Evolutionary conservation across 92 coral and sea anemone species (phyloP), one percentile per base, ranked within the genome.

Genomic region (Zoanthus gigantus): DNA sequence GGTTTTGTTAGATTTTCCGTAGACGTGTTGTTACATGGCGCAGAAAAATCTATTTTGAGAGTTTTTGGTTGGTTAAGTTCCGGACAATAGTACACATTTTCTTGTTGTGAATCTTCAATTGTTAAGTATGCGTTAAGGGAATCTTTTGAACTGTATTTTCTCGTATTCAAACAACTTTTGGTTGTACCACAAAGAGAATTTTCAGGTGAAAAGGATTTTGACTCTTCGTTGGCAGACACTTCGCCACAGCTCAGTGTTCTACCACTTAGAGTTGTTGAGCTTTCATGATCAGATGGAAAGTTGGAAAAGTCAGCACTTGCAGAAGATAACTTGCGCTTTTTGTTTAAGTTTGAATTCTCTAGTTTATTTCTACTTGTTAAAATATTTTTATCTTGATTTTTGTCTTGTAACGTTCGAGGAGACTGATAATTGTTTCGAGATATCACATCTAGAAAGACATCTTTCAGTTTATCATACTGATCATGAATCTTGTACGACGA

Each of bases 401-500:
- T 92, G 13, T 76, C 80, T 72, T 90, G 87, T 45, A 90, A 90
- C 30, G 83, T 91, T 57, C 85, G 82, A 79, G 88, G 87, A 18
- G 89, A 78, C 47, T 72, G 90, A 5, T 89, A 93, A 68, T 92
- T 94, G 9, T 93, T 86, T 61, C 93, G 86, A 14, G 98, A 74
- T 61, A 93, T 90, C 2, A 89, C 98, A n/a, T 94, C 95, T 30
- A 84, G 89, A 17, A 94, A 76, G 47, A 92, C 98, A 23, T 92
- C 98, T 75, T 92, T 94, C 4, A 94, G 71, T 63, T 89, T 93
- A 56, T 87, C 92, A 47, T 91, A 88, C 30, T 94, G 88, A 48
- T 81, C 82, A 15, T 83, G 93, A 53, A 90, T 90, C 60, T 88
- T 88, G 71, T 88, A 86, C 14, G 82, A 87, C 37, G 88, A 91